Evolutionary conservation across 2,113 vertebrate species (phyloP).

Genomic region (Cebus imitator): DNA sequence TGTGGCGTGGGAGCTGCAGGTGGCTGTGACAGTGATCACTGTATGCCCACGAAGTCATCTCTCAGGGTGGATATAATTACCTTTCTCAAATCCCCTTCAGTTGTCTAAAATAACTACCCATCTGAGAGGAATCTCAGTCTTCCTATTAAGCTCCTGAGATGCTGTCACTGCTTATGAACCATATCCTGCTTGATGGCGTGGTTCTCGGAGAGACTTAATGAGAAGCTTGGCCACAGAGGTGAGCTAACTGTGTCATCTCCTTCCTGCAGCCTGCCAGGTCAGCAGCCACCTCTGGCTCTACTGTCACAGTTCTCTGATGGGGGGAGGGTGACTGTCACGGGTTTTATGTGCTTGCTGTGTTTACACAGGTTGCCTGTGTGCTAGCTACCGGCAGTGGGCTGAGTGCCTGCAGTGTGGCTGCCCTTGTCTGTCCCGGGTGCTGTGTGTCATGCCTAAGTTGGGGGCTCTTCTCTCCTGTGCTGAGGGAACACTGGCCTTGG

Average conservation of each 20-base stretch:
- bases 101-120: no score
- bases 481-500: background rate
- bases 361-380: background rate
- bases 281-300: background rate
- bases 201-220: background rate
- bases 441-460: background rate
- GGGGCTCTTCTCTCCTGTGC: background rate
- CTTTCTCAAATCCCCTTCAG: background rate
- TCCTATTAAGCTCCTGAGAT: background rate
- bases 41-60: background rate
- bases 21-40: accelerated
- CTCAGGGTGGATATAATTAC: background rate
- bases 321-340: background rate
- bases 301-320: background rate
- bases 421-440: background rate
- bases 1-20: background rate
- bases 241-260: background rate
- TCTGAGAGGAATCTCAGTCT: no score
- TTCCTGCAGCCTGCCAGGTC: background rate
- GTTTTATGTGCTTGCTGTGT: background rate
- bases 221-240: background rate
- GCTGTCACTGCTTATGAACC: background rate
- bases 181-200: accelerated
- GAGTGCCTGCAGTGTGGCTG: background rate
- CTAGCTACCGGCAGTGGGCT: background rate